A percentile compares a stretch with the other conserved stretches of the same genome.
Conservation (phyloP, 2,888 invertebrate species). For the Mesorhabditis spiculigera region DNA sequence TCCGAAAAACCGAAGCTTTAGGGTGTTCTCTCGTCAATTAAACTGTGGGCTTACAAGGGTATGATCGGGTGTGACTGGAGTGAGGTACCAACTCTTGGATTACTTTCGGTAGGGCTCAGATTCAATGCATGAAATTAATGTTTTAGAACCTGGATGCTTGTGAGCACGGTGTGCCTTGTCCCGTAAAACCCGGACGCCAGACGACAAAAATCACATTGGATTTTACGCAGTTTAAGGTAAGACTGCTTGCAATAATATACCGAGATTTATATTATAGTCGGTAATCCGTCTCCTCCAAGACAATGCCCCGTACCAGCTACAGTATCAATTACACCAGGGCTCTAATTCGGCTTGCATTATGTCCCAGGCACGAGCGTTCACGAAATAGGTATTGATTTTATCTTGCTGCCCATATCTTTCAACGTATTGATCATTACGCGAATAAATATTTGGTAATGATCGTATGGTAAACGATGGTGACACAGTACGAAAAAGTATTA, state of each 20-base stretch:
- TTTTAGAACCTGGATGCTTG: conserved; percentile 18
- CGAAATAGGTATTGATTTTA: not conserved
- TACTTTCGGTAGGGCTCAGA: conserved; percentile 3
- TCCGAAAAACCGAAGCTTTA: not conserved
- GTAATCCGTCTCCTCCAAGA: conserved; percentile 1
- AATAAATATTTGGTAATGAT: too few relatives aligned
- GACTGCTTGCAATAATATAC: not conserved
- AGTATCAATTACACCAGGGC: not conserved
- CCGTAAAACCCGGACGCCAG: conserved; percentile 20
- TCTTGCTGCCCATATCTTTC: too few relatives aligned
- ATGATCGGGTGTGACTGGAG: not conserved
- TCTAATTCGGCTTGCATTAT: not conserved
- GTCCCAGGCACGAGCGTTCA: not conserved
- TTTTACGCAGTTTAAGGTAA: conserved; percentile 23
- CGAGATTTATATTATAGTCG: not conserved
- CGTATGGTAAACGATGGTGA: too few relatives aligned
- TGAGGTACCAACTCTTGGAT: conserved; percentile 3
- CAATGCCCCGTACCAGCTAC: conserved; percentile 4
- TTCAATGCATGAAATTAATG: not conserved
- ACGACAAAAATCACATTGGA: conserved; percentile 23
- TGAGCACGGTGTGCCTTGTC: conserved; percentile 30
- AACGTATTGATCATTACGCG: too few relatives aligned
- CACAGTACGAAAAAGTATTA: too few relatives aligned
- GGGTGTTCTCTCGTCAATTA: not conserved
- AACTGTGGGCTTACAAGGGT: not conserved